Base-by-base conservation (phyloP, 2,797 vertebrate genomes). In the Echeneis naucrates region DNA sequence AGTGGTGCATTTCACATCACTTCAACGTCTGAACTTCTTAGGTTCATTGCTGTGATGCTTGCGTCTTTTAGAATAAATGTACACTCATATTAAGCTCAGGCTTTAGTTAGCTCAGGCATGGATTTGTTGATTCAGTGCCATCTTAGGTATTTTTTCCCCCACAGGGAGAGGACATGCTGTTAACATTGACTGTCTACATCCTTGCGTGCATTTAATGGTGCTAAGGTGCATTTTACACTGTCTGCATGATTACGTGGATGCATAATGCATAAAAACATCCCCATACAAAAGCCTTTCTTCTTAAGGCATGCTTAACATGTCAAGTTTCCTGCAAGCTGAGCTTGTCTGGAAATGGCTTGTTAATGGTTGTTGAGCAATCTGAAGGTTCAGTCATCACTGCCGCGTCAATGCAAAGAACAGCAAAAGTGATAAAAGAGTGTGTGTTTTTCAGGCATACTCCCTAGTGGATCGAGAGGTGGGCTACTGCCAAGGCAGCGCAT, bases 401-500 rank as follows among this genome's bases (percentile, higher is more conserved):
- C 44, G 42, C 42, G 66, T 47, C 59, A 77, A 77, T 35, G 61
- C 16, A 45, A 4, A 60, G 7, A 37, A 27, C 2, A n/a, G 2
- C 24, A 68, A 67, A 53, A 37, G 4, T 50, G 30, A 48, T 44
- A 9, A 12, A n/a, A 21, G 44, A 4, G 21, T 12, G n/a, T 50
- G 37, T 55, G 24, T 24, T 27, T 83, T 77, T 50, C 70, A 99
- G 98, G 98, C 98, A 0, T 99, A 99, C 89, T 99, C 98, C 56
- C 93, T 99, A 89, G 97, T 99, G 90, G 98, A 99, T 88, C 95
- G 98, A 75, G 98, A 99, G 78, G 98, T 99, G 92, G 98, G 98
- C 65, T 99, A 99, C 86, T 99, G 98, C 91, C 98, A 99, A 91
- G 98, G 98, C 88, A 99, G 98, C 2, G 98, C 98, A 55, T 99